Base-by-base conservation (phyloP, 1,140 invertebrate genomes). In the Leptinotarsa defecta region DNA sequence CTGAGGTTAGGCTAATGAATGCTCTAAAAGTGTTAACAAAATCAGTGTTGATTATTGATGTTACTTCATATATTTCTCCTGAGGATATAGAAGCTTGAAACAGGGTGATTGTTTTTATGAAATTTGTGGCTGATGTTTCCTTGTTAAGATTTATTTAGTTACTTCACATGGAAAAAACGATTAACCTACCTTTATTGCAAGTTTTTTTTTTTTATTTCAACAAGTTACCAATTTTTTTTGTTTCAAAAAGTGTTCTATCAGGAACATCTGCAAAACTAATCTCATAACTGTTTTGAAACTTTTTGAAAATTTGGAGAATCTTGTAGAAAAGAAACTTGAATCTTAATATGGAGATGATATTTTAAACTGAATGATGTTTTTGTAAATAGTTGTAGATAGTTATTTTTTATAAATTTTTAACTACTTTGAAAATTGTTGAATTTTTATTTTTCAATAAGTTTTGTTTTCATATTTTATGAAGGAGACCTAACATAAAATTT, bases 381-480 rank as follows among this genome's bases (percentile, higher is more conserved):
- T 73, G 71, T 73, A 73, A 34, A 73, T 73, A 73, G 57, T 34
- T 65, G 71, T 73, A 73, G 71, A 65, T 73, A 64, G 27, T 48
- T 64, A 73, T 73, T 64, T 65, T 65, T 63, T 24, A 73, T 63
- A 64, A 64, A 73, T 73, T 73, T 63, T 64, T 64, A 11, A 43
- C 8, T 43, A 43, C 6, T 8, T 6, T 43, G 8, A 43, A 11
- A 43, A 43, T 43, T 43, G 34, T 64, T 73, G 22, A 48, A 19
- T 43, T 73, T 63, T 24, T 48, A n/a, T 27, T 73, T 72, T 34
- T 62, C 57, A 19, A 48, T 72, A 63, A 19, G 63, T 73, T 73
- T 73, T 63, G 57, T 63, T 73, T 73, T 20, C 61, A 48, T 43
- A 65, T 64, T 63, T 64, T 73, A 64, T 65, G 71, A 68, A 68